These are phyloP conservation scores for Megalops atlanticus DNA, from an alignment of 2,113 vertebrate species.

Conservation along the genomic window DNA sequence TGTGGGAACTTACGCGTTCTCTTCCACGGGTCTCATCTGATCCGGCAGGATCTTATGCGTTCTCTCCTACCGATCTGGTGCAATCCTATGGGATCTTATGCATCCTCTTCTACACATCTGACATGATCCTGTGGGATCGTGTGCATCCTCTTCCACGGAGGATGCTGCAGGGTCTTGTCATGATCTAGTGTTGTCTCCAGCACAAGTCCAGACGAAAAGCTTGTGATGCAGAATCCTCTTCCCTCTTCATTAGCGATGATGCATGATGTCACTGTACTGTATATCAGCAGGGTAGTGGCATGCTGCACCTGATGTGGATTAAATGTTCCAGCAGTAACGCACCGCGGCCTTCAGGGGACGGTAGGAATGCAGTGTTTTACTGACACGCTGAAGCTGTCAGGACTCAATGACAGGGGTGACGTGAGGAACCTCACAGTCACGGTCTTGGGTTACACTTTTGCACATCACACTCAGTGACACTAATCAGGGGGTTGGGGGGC, in stretches of 20 bases:
- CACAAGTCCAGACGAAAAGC: neutral
- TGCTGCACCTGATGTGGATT: slow-evolving; percentile 38
- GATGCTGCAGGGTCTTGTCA: neutral
- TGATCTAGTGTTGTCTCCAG: neutral
- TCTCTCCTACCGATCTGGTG: too few species aligned
- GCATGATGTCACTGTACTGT: slow-evolving; percentile 44
- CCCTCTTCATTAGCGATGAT: slow-evolving; percentile 41
- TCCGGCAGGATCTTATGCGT: too few species aligned
- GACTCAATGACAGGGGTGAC: neutral
- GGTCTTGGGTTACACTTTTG: neutral
- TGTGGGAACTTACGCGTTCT: too few species aligned
- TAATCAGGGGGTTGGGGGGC: neutral
- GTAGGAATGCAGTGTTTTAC: slow-evolving; percentile 49
- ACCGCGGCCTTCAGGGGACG: slow-evolving; percentile 42
- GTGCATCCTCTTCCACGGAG: neutral
- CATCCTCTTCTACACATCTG: too few species aligned
- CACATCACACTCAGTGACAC: neutral
- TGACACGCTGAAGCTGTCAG: slow-evolving; percentile 8
- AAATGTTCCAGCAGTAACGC: slow-evolving; percentile 40
- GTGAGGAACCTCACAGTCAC: too few species aligned
- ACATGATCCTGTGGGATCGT: too few species aligned
- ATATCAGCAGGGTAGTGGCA: slow-evolving; percentile 46
- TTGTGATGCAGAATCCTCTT: slow-evolving; percentile 22
- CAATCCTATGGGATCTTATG: too few species aligned
- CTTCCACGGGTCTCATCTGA: too few species aligned